phyloP scores from a whole-genome alignment of 1,140 invertebrate species.

The Pseudomyrmex sp. region DNA sequence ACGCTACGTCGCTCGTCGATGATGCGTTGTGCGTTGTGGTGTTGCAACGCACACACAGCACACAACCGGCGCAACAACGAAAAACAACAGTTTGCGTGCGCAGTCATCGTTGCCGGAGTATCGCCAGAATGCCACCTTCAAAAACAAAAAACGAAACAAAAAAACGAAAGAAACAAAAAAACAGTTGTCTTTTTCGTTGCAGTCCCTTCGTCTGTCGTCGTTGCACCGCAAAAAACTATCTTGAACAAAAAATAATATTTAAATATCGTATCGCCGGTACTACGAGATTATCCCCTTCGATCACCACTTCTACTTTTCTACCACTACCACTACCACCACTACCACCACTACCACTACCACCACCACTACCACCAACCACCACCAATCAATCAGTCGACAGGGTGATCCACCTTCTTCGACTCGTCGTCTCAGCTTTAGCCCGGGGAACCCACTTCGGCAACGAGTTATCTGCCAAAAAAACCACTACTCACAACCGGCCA shows the following conservation, averaged over 20 bases:
- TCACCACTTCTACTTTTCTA: constrained; percentile 31
- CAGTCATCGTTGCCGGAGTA: constrained; percentile 39
- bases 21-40: constrained; percentile 44
- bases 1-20: constrained; percentile 50
- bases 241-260: constrained; percentile 5
- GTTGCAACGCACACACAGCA: constrained; percentile 43
- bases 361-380: constrained; percentile 20
- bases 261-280: constrained; percentile 2
- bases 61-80: constrained; percentile 38
- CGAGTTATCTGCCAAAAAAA: constrained; percentile 31
- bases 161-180: constrained; percentile 37
- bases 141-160: constrained; percentile 2
- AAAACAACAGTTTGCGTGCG: constrained; percentile 47
- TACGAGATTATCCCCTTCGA: constrained; percentile 46
- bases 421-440: constrained; percentile 53
- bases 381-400: constrained; percentile 57
- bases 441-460: constrained; percentile 24
- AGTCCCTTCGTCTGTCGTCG: constrained; percentile 31
- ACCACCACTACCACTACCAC: constrained; percentile 30
- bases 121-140: constrained; percentile 30
- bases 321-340: constrained; percentile 30
- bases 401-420: constrained; percentile 47
- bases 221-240: constrained; percentile 35
- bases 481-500: too few relatives aligned
- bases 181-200: constrained; percentile 18